Evolutionary conservation across 2,888 invertebrate genomes (phyloP).

Genomic region (Notodonta ziczac): DNA sequence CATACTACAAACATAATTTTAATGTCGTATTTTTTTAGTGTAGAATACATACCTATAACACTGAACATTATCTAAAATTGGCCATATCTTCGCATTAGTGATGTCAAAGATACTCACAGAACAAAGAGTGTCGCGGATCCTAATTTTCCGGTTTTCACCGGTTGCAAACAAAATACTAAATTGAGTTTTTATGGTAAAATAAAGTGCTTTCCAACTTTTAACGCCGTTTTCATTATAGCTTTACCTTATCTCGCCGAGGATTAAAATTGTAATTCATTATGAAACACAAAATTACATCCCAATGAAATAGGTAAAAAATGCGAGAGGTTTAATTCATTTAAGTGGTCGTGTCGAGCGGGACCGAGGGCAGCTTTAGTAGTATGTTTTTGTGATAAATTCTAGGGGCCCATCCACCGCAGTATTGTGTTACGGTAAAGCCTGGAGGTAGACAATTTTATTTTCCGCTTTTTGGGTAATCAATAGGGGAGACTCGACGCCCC

Average conservation of each 20-base stretch:
- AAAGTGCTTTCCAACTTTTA: constrained; percentile 30
- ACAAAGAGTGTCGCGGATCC: too few relatives aligned
- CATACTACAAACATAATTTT: too few relatives aligned
- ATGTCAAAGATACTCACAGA: too few relatives aligned
- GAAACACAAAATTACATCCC: constrained; percentile 26
- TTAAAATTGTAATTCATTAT: constrained; percentile 43
- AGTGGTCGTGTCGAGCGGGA: constrained; percentile 51
- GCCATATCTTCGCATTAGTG: too few relatives aligned
- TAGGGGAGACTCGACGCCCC: constrained; percentile 79
- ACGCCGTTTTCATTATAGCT: constrained; percentile 21
- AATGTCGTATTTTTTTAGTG: too few relatives aligned
- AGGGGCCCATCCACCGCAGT: constrained; percentile 54
- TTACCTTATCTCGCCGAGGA: constrained; percentile 20
- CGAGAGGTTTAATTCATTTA: constrained; percentile 63
- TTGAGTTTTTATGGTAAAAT: constrained; percentile 27
- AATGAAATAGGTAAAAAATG: constrained; percentile 38
- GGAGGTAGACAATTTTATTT: constrained; percentile 78
- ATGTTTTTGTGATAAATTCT: constrained; percentile 54
- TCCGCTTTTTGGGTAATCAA: constrained; percentile 84
- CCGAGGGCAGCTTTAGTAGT: constrained; percentile 42
- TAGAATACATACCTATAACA: too few relatives aligned
- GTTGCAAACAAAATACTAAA: not conserved
- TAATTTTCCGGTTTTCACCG: too few relatives aligned
- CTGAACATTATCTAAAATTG: too few relatives aligned
- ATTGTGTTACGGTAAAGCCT: constrained; percentile 64